phyloP scores from a whole-genome alignment of 1,140 invertebrate species.

The Cydia splendana region DNA sequence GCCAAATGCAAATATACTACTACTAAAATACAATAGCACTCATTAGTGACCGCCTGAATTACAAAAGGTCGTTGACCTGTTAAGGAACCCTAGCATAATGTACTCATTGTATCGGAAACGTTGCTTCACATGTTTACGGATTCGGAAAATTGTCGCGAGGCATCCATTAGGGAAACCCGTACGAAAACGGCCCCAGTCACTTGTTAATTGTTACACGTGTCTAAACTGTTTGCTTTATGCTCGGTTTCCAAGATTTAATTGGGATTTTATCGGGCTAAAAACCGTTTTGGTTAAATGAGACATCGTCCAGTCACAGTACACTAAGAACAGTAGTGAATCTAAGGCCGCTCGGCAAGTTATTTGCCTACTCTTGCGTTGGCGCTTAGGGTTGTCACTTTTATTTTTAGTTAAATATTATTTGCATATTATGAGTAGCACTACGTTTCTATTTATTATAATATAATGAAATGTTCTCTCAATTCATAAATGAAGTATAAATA shows the following conservation, averaged over 20 bases:
- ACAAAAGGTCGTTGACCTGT: conserved; percentile 5
- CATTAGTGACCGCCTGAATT: background rate
- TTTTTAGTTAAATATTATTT: too few relatives aligned
- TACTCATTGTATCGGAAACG: conserved; percentile 65
- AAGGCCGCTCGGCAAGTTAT: too few relatives aligned
- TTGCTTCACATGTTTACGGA: conserved; percentile 50
- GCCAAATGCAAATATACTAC: background rate
- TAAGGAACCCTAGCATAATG: conserved; percentile 34
- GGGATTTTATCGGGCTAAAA: conserved; percentile 4
- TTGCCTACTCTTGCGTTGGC: too few relatives aligned
- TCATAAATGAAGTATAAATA: too few relatives aligned
- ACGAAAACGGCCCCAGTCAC: conserved; percentile 58
- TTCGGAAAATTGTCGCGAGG: conserved; percentile 49
- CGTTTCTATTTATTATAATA: too few relatives aligned
- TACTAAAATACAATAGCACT: background rate
- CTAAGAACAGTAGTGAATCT: too few relatives aligned
- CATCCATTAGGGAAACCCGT: conserved; percentile 63
- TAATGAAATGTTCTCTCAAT: too few relatives aligned
- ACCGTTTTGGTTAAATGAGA: background rate
- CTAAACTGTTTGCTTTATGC: conserved; percentile 35
- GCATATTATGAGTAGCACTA: too few relatives aligned
- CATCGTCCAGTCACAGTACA: background rate
- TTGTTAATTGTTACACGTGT: conserved; percentile 53
- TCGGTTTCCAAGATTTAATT: conserved; percentile 22
- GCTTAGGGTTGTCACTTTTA: too few relatives aligned